Evolutionary conservation across 2,888 invertebrate species (phyloP).

Genomic region (Ochropleura leucogaster): DNA sequence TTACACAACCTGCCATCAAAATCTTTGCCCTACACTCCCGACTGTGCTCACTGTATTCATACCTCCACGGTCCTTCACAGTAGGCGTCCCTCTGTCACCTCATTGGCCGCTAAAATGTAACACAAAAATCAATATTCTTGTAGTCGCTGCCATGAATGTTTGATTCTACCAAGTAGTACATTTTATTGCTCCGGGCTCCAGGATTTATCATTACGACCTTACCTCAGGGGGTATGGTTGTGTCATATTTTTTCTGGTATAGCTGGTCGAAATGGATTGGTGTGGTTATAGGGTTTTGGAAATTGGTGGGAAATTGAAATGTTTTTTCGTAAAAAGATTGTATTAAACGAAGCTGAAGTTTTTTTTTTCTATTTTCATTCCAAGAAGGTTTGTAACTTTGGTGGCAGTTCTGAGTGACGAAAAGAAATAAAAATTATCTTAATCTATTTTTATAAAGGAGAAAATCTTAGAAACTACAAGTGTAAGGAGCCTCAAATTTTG

Average conservation of each 20-base stretch:
- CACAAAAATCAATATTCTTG: constrained; percentile 79
- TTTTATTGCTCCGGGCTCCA: constrained; percentile 48
- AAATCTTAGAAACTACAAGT: too few relatives aligned
- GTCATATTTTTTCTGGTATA: constrained; percentile 60
- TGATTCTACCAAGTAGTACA: constrained; percentile 65
- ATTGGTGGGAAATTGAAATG: not conserved
- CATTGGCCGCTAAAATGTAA: constrained; percentile 71
- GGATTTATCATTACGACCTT: constrained; percentile 65
- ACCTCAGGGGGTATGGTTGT: constrained; percentile 51
- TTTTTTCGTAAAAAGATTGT: not conserved
- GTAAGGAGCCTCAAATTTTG: too few relatives aligned
- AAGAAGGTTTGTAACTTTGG: too few relatives aligned
- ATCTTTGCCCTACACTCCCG: not conserved
- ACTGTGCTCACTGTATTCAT: constrained; percentile 59
- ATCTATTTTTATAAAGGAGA: too few relatives aligned
- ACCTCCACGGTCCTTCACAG: constrained; percentile 51
- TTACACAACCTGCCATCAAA: too few relatives aligned
- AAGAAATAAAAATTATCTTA: too few relatives aligned
- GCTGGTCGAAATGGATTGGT: constrained; percentile 37
- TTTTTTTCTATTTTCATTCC: not conserved
- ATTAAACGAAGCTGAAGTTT: accelerated
- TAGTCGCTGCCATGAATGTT: constrained; percentile 78
- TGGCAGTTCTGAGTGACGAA: too few relatives aligned
- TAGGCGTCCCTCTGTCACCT: constrained; percentile 71
- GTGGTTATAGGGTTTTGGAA: not conserved